Percentiles rank a stretch among this genome's conserved stretches.
phyloP scores from a whole-genome alignment of 2,797 vertebrate species.

The Oryzias sinensis region DNA sequence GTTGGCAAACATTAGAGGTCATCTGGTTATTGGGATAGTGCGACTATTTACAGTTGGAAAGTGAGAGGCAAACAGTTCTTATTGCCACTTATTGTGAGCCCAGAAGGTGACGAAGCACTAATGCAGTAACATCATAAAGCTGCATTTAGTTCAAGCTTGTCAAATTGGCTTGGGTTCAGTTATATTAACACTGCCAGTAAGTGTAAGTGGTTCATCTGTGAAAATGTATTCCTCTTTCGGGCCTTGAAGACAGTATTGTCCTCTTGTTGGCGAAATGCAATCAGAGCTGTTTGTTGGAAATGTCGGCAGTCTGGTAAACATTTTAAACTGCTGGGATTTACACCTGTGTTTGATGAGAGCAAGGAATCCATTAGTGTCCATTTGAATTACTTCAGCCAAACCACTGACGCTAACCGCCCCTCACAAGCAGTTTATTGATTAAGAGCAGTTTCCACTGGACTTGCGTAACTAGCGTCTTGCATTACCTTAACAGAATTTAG shows the following conservation, averaged over 20 bases:
- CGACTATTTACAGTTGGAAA: constrained; percentile 45
- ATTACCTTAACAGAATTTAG: constrained; percentile 26
- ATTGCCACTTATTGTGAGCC: not conserved
- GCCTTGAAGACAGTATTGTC: constrained; percentile 30
- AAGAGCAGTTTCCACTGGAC: constrained; percentile 50
- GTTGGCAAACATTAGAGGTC: constrained; percentile 72
- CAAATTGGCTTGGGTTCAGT: constrained; percentile 6
- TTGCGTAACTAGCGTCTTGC: constrained; percentile 55
- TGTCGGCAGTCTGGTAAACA: constrained; percentile 29
- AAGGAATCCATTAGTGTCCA: constrained; percentile 64
- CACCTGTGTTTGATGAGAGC: constrained; percentile 56
- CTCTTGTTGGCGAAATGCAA: constrained; percentile 33
- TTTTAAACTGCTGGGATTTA: constrained; percentile 54
- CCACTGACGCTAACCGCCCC: constrained; percentile 50
- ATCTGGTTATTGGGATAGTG: constrained; percentile 68
- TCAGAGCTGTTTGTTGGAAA: constrained; percentile 29
- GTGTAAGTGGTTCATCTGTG: constrained; percentile 16
- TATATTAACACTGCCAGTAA: constrained; percentile 1
- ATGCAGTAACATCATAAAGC: constrained; percentile 1
- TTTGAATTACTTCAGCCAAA: constrained; percentile 67
- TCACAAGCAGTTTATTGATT: constrained; percentile 59
- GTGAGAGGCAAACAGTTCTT: constrained; percentile 26
- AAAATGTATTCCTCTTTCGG: constrained; percentile 7
- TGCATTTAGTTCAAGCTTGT: constrained; percentile 11
- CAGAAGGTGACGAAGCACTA: constrained; percentile 11